Base-by-base conservation (phyloP, 2,797 vertebrate genomes). In the Chaenodraco wilsoni region DNA sequence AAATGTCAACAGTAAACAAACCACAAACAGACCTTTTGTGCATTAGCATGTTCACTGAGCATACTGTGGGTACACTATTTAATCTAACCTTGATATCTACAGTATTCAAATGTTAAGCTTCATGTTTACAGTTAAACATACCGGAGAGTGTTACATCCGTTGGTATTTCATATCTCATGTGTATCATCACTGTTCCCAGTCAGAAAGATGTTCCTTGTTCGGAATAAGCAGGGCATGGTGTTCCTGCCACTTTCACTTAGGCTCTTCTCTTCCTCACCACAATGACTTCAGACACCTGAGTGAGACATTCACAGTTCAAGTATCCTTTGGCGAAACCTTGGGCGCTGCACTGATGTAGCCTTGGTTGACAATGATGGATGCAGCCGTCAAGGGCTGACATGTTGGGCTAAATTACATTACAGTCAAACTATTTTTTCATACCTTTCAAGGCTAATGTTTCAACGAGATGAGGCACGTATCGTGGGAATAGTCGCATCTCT, bases 281-380 rank as follows among this genome's bases (percentile, higher is more conserved):
- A 69, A 92, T 79, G 82, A 79, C 52, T 91, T 72, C 71, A 87
- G 89, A 92, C 89, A 91, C 86, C 86, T 91, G 89, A 93, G 87
- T 89, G 87, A 92, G 90, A 90, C 81, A 41, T 86, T 88, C 84
- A 85, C 84, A 76, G 83, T 88, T 66, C 84, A 68, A 81, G 85
- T 77, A 87, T 92, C 90, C 90, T 89, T 84, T 79, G 76, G 87
- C 56, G 66, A 84, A 93, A 93, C 93, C 94, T 93, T 91, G 89
- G 88, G 90, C 81, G 78, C 60, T 43, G 58, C 84, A 58, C 82
- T 88, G 93, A 93, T 87, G 90, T 82, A 85, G 88, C 84, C 72
- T 85, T 81, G 79, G 84, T 72, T 94, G 94, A 95, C 94, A 91
- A 81, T 94, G 94, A 95, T 91, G 90, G 92, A 95, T 95, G 92